Base-by-base conservation (phyloP, 1,140 invertebrate species). In the Camponotus floridanus region DNA sequence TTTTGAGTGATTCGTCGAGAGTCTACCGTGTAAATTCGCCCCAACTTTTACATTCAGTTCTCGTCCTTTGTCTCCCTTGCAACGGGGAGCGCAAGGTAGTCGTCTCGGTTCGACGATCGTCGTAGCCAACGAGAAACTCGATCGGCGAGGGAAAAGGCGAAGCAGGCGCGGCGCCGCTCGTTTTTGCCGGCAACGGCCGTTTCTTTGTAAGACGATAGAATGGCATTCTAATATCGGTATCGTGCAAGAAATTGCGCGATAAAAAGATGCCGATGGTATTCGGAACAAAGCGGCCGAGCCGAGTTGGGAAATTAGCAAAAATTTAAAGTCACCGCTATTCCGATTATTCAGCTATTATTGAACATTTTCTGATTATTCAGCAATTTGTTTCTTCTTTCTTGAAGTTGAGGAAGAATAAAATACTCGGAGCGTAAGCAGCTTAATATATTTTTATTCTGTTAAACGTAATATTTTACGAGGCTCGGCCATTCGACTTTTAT, bases 81-180 rank as follows among this genome's bases (percentile, higher is more conserved):
- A 67, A 61, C 67, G 39, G 59, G 62, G n/a, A 83, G 57, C 61
- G 59, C 9, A 26, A 0, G 26, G 70, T 59, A 74, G 62, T 79
- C 85, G 71, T 86, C 42, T 64, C 79, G 73, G 68, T 74, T 84
- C 81, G 78, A 84, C 88, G 81, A 80, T 70, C 65, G 85, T 83
- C 71, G 79, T 87, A 48, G 81, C 65, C 51, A 70, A 86, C 21
- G 85, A 71, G 64, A 71, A 86, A 74, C 59, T 71, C 65, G 80
- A 76, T 76, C 78, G 70, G 64, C 74, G 71, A 76, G 68, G 42
- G 85, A 83, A 78, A 88, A 79, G 74, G 62, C 55, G 59, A 78
- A 31, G 64, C 55, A 73, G 78, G 85, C 81, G 61, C 65, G 67
- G 61, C 78, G 85, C 62, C 48, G 68, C 48, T 62, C 1, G 55